Conservation (phyloP, 2,113 vertebrate species). For the Brienomyrus brachyistius region DNA sequence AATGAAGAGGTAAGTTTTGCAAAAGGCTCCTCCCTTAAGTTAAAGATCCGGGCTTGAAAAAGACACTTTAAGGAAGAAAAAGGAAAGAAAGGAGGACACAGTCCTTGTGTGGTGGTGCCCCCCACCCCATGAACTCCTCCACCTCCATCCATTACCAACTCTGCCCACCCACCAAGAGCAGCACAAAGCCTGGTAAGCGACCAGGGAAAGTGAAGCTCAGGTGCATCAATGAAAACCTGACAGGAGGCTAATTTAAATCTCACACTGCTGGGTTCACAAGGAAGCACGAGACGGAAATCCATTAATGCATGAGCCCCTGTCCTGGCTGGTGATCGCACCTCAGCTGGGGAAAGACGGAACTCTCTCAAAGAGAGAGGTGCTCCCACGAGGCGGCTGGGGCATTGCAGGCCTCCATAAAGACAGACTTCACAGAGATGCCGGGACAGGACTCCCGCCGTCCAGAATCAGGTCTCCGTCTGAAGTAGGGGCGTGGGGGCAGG, state of each 20-base stretch:
- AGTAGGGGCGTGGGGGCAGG: neutral
- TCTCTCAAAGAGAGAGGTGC: neutral
- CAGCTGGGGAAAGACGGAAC: neutral
- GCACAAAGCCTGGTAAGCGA: neutral
- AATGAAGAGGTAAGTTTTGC: neutral
- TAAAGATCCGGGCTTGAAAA: neutral
- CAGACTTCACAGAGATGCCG: neutral
- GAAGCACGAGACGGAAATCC: conserved; percentile 18
- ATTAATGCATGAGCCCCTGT: conserved; percentile 25
- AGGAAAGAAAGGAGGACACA: neutral
- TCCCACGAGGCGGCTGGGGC: neutral
- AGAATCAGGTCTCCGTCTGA: neutral
- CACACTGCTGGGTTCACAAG: neutral
- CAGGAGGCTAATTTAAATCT: conserved; percentile 36
- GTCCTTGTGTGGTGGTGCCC: neutral
- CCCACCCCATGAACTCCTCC: neutral
- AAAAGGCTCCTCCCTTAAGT: neutral
- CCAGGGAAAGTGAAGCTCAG: conserved; percentile 13
- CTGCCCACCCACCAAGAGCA: neutral
- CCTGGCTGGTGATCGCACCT: neutral
- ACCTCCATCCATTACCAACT: neutral
- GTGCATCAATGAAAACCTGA: conserved; percentile 28
- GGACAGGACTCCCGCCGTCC: neutral
- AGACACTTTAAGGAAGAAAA: neutral
- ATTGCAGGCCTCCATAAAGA: too few species aligned